Evolutionary conservation across 2,888 invertebrate genomes (phyloP), one percentile per base, ranked within the genome.

Genomic region (Torymus auratus): DNA sequence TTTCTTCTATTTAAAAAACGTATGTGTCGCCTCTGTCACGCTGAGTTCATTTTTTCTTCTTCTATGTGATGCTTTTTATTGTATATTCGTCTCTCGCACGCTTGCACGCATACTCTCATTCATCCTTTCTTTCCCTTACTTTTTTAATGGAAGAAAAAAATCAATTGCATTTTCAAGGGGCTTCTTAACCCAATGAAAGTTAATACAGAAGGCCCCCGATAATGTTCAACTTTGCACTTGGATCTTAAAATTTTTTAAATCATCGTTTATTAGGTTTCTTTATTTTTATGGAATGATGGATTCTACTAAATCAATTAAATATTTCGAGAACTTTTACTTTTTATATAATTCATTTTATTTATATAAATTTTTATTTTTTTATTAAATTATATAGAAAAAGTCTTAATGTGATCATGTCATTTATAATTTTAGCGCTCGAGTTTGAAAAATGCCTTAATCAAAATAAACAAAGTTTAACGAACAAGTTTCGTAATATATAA

Each of bases 1-100:
- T 85, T 84, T 85, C 41, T 84, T 85, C 41, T 41, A 41, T 75
- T 78, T 86, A 84, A 86, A 86, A 86, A 88, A 86, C 86, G 85
- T 86, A 84, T 85, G 85, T 86, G 84, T 84, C 82, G 80, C 82
- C 78, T 84, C 80, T 85, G 82, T 85, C 82, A 80, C 82, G 75
- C 82, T 83, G 64, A 83, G 55, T 80, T 80, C 71, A 74, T 64
- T 80, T 68, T 71, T 78, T 62, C 71, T 72, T 80, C 60, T 70
- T 75, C 80, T 65, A 78, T 75, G 77, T 83, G 82, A 83, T 84
- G 86, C 81, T 86, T 83, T 82, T 72, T 81, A 52, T 72, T 68
- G 74, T 78, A 81, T 60, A 79, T 71, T 83, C 74, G 10, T 55
- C 60, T 74, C 50, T 76, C 23, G 14, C 62, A 77, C 62, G 28